phyloP scores from a whole-genome alignment of 2,888 invertebrate species.

The Buathra laborator region DNA sequence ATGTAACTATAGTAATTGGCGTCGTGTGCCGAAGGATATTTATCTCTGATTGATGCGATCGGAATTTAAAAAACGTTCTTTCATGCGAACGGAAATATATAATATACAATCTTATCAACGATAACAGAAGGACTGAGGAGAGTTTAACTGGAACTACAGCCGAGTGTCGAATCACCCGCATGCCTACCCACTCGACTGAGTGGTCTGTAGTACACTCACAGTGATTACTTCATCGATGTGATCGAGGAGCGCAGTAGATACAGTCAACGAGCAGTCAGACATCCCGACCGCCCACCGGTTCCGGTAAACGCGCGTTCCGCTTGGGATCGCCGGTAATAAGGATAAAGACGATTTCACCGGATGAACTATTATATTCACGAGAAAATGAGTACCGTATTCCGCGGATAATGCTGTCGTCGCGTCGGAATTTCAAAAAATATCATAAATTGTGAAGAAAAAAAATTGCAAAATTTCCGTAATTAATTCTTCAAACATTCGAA shows the following conservation, averaged over 20 bases:
- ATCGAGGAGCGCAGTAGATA: conserved; percentile 5
- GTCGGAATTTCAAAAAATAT: too few relatives aligned
- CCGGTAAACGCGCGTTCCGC: background rate
- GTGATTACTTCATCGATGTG: conserved; percentile 21
- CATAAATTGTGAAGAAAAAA: too few relatives aligned
- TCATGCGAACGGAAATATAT: background rate
- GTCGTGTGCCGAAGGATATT: too few relatives aligned
- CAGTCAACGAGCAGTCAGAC: conserved; percentile 4
- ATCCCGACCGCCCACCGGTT: background rate
- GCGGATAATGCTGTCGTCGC: too few relatives aligned
- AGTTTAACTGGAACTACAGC: background rate
- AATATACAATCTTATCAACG: background rate
- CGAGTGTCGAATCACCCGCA: conserved; percentile 1
- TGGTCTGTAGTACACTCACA: conserved; percentile 11
- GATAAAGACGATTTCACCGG: background rate
- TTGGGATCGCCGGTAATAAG: background rate
- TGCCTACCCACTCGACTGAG: background rate
- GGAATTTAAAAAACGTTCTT: background rate
- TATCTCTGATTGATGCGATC: background rate
- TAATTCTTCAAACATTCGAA: too few relatives aligned
- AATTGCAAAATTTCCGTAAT: too few relatives aligned
- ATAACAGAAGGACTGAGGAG: background rate
- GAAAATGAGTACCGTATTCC: too few relatives aligned
- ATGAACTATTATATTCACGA: background rate
- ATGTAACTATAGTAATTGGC: too few relatives aligned